Evolutionary conservation across 92 coral and sea anemone species (phyloP), one percentile per base, ranked within the genome.

Genomic region (Desmophyllum pertusum): DNA sequence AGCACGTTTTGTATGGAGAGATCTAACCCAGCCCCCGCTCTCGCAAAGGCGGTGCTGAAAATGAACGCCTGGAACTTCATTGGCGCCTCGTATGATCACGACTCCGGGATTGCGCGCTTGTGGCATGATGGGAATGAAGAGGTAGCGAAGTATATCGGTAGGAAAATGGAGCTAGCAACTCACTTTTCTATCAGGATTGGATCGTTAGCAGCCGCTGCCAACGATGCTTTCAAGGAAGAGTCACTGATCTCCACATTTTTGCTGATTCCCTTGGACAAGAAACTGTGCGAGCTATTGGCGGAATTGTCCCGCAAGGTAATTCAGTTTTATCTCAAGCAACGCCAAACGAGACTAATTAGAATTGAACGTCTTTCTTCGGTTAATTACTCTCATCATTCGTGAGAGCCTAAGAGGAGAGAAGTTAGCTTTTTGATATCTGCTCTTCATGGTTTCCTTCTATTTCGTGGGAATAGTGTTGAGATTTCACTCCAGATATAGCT

Each of bases 111-210:
- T 4, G 88, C 85, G 38, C 83, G 88, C 35, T 80, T 93, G 23
- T 93, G 97, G 97, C 97, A 93, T 72, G 86, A 93, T 38, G 95
- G 97, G 70, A 86, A 84, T 52, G 84, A 86, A 70, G 97, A 89
- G 42, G 89, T 87, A 61, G 75, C 85, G 18, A 88, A 75, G 33
- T 85, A 35, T 33, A 83, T 91, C 27, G 95, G 91, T 3, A 69
- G 29, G 33, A 67, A 45, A 38, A 76, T 86, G 87, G 92, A 86
- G 51, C 84, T 93, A 11, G 97, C 94, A 5, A 88, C 95, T 5
- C 95, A 93, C 70, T 86, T 70, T 66, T 85, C 86, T 2, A 77
- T 91, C 73, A 70, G 88, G 52, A 80, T 91, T 15, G 94, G 94
- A 5, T 83, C 91, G 3, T 69, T 91, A 30, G 68, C 73, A 19